phyloP scores from a whole-genome alignment of 2,113 vertebrate genomes.

The Takifugu flavidus region DNA sequence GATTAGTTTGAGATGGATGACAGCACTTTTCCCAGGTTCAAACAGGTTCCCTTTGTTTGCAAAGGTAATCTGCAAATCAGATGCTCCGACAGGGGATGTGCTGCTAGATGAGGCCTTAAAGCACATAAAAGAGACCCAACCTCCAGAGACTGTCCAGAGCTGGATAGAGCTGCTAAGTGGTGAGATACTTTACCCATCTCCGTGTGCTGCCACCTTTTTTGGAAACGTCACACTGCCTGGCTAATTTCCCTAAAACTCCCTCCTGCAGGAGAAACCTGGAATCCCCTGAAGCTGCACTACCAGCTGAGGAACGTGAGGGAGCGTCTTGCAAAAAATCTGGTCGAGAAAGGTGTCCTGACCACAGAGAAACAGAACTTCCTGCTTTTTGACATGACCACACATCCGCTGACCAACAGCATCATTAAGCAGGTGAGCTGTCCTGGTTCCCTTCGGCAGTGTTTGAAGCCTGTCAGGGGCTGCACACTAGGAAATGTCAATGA shows the following conservation, averaged over 20 bases:
- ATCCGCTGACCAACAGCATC: conserved; percentile 92
- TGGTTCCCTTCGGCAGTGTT: neutral
- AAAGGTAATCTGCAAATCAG: conserved; percentile 96
- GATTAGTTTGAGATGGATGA: too few relatives aligned
- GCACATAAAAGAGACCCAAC: conserved; percentile 95
- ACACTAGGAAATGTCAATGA: neutral
- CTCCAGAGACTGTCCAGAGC: conserved; percentile 96
- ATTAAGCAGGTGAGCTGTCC: conserved; percentile 81
- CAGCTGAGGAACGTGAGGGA: conserved; percentile 93
- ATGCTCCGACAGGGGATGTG: conserved; percentile 95
- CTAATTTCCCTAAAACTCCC: neutral
- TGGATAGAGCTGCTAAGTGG: conserved; percentile 99
- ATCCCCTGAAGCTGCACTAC: conserved; percentile 95
- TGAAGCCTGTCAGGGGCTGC: neutral
- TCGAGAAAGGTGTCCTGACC: conserved; percentile 95
- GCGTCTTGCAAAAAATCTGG: conserved; percentile 93
- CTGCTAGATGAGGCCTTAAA: conserved; percentile 96
- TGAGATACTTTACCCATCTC: conserved; percentile 65
- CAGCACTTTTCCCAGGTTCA: conserved; percentile 1
- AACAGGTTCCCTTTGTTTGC: conserved; percentile 39
- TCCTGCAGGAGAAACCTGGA: conserved; percentile 92
- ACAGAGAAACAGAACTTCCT: conserved; percentile 99
- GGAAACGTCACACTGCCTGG: neutral
- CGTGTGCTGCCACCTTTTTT: neutral
- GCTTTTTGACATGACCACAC: conserved; percentile 98